These are phyloP conservation scores for Conger conger DNA, from an alignment of 2,113 vertebrate genomes.

Conservation along the genomic window DNA sequence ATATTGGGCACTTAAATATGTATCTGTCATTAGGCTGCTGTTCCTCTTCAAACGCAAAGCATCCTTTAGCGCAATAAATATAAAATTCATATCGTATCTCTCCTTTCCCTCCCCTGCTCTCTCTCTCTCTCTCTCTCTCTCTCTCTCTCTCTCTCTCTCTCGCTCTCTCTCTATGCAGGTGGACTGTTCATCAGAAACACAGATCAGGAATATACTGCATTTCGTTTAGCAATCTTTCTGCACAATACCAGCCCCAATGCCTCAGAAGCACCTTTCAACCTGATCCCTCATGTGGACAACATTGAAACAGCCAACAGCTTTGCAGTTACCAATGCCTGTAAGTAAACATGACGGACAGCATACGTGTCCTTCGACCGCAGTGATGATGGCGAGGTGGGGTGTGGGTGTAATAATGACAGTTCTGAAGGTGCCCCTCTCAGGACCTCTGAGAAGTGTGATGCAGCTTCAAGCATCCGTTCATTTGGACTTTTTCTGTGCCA, in stretches of 20 bases:
- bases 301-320: conserved; percentile 99
- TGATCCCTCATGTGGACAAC: conserved; percentile 98
- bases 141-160: conserved; percentile 10
- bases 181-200: conserved; percentile 99
- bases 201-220: conserved; percentile 99
- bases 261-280: conserved; percentile 96
- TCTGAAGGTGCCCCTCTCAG: background rate
- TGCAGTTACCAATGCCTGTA: conserved; percentile 98
- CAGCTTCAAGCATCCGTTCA: background rate
- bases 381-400: background rate
- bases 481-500: background rate
- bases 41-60: background rate
- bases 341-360: conserved; percentile 65
- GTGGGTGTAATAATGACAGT: background rate
- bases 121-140: conserved; percentile 10
- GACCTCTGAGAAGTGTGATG: background rate
- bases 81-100: background rate
- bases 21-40: background rate
- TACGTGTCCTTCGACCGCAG: background rate
- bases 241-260: conserved; percentile 99
- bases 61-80: background rate
- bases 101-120: background rate
- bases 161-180: conserved; percentile 68
- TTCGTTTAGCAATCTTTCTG: conserved; percentile 96
- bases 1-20: background rate